Base-by-base conservation (phyloP, 2,113 vertebrate species). In the Calidris pugnax region DNA sequence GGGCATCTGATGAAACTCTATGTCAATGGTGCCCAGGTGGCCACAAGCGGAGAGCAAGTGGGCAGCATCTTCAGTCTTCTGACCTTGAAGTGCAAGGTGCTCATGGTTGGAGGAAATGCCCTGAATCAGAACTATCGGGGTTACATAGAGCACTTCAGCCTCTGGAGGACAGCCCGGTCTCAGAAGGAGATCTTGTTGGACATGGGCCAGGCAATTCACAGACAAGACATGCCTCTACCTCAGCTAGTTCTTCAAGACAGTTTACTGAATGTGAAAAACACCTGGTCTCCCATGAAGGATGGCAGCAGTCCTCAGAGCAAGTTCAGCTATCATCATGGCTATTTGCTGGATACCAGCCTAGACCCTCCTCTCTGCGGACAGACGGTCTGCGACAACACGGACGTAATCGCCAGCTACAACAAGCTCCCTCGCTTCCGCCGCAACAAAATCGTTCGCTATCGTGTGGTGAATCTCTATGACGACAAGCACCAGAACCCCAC, bases 61-160 rank as follows among this genome's bases (percentile, higher is more conserved):
- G 99, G 99, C 12, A 98, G 99, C 71, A 97, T 99, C 96, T 99
- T 99, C 98, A 99, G 99, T 91, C 98, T 98, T 22, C 97, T 99
- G 96, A 99, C 99, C 69, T 98, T 98, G 97, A 99, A 99, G 97
- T 99, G 99, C 97, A 99, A 99, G 97, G 99, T 99, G 81, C 98
- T 99, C 87, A 99, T 99, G 98, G 96, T 99, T 84, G 99, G 99
- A 39, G 99, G 99, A 56, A 99, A 99, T 30, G 98, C 98, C 84
- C 98, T 99, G 85, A 99, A 99, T 95, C 99, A 99, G 94, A 99
- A 99, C 96, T 99, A 99, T 97, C 97, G 99, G 92, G 99, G 99
- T 85, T 98, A 99, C 0, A 83, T 99, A 35, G 99, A 99, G 84
- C 98, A 98, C 93, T 98, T 99, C 93, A 98, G 98, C 85, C 98